A percentile compares a stretch with the other conserved stretches of the same genome.
phyloP scores from a whole-genome alignment of 2,888 invertebrate species.

The Syrphus vitripennis region DNA sequence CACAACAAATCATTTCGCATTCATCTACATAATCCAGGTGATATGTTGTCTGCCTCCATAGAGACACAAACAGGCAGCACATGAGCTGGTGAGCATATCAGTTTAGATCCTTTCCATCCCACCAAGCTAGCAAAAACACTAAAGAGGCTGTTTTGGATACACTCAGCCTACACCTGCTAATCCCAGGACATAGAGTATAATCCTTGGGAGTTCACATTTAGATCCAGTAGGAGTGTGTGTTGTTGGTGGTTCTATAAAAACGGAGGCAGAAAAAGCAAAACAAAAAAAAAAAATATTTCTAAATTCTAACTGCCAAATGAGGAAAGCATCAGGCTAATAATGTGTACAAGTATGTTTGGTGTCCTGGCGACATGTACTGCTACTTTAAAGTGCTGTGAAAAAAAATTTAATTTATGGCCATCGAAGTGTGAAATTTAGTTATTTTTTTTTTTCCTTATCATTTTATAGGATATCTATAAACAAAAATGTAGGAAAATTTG shows the following conservation, averaged over 20 bases:
- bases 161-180: conserved; percentile 60
- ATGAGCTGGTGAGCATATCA: too few species aligned
- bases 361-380: background rate
- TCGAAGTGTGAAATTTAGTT: too few species aligned
- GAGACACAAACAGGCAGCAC: conserved; percentile 8
- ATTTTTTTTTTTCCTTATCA: too few species aligned
- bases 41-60: conserved; percentile 29
- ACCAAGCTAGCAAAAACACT: background rate
- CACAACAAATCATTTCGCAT: conserved; percentile 63
- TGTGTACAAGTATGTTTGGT: conserved; percentile 10
- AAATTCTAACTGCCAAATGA: conserved; percentile 43
- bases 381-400: background rate
- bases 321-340: conserved; percentile 56
- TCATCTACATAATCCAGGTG: conserved; percentile 64
- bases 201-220: conserved; percentile 30
- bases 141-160: conserved; percentile 43
- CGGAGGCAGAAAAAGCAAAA: background rate
- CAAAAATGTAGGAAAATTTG: too few species aligned
- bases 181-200: conserved; percentile 47
- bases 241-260: background rate
- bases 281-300: background rate
- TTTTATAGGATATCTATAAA: too few species aligned
- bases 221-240: conserved; percentile 12
- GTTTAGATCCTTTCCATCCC: background rate
- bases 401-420: background rate